phyloP scores from a whole-genome alignment of 1,140 invertebrate species.

The Drosophila ohnishii region DNA sequence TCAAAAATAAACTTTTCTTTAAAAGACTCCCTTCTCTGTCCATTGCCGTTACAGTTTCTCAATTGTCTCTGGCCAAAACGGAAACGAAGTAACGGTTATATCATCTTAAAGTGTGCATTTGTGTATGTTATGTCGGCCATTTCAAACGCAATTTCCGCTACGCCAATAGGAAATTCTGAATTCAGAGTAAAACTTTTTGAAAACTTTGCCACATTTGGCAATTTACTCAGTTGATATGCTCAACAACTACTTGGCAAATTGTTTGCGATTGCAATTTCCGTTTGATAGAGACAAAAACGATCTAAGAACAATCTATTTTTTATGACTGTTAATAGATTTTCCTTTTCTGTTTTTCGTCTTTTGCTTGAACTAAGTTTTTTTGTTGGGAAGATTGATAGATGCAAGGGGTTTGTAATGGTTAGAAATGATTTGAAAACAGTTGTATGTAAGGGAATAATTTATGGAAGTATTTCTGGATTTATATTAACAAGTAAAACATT shows the following conservation, averaged over 20 bases:
- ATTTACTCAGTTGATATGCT: slow-evolving; percentile 56
- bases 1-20: slow-evolving; percentile 60
- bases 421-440: neutral
- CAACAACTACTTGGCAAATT: slow-evolving; percentile 73
- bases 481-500: too few species aligned
- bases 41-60: slow-evolving; percentile 23
- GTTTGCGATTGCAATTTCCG: slow-evolving; percentile 70
- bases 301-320: slow-evolving; percentile 59
- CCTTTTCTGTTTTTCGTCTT: neutral
- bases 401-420: neutral
- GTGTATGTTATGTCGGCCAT: slow-evolving; percentile 41
- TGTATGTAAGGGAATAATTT: neutral
- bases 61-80: slow-evolving; percentile 51
- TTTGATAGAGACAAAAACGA: slow-evolving; percentile 54
- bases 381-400: neutral
- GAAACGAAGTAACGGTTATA: slow-evolving; percentile 72
- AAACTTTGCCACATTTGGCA: slow-evolving; percentile 46
- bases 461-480: too few species aligned
- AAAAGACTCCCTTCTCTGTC: slow-evolving; percentile 41
- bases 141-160: slow-evolving; percentile 64
- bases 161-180: slow-evolving; percentile 35
- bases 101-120: slow-evolving; percentile 30
- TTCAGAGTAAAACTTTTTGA: slow-evolving; percentile 42
- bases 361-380: neutral
- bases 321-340: slow-evolving; percentile 41